A percentile compares a stretch with the other conserved stretches of the same genome.
phyloP scores from a whole-genome alignment of 2,113 vertebrate species.

The Oncorhynchus keta region DNA sequence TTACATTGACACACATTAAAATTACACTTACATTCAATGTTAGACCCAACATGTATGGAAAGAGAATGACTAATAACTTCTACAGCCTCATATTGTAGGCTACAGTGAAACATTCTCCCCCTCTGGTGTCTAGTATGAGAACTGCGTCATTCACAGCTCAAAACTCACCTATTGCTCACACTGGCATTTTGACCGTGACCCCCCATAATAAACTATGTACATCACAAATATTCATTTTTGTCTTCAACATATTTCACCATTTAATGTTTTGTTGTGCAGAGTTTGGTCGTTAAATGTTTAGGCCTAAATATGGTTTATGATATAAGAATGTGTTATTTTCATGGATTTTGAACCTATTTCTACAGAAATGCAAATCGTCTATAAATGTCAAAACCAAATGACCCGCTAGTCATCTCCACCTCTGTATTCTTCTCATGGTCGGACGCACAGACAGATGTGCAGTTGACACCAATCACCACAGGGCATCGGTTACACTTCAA shows the following conservation, averaged over 20 bases:
- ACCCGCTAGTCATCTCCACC: slow-evolving; percentile 26
- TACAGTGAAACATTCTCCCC: slow-evolving; percentile 12
- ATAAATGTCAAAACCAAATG: slow-evolving; percentile 27
- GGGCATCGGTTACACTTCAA: slow-evolving; percentile 4
- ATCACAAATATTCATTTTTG: too few species aligned
- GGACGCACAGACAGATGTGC: slow-evolving; percentile 9
- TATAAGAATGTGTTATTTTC: too few species aligned
- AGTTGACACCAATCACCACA: slow-evolving; percentile 33
- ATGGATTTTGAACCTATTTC: too few species aligned
- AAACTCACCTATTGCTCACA: background rate
- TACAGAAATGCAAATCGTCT: background rate
- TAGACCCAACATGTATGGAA: background rate
- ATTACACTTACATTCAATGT: background rate
- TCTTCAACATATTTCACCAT: too few species aligned
- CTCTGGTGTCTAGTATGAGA: slow-evolving; percentile 15
- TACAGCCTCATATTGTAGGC: background rate
- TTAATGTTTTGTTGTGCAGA: too few species aligned
- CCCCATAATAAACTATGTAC: too few species aligned
- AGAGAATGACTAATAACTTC: slow-evolving; percentile 10
- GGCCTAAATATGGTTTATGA: too few species aligned
- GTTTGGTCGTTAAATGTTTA: too few species aligned
- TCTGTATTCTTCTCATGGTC: background rate
- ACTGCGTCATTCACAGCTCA: slow-evolving; percentile 8
- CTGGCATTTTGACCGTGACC: background rate
- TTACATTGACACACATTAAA: background rate